Evolutionary conservation across 1,140 invertebrate genomes (phyloP).

Genomic region (Dendroctonus valens): DNA sequence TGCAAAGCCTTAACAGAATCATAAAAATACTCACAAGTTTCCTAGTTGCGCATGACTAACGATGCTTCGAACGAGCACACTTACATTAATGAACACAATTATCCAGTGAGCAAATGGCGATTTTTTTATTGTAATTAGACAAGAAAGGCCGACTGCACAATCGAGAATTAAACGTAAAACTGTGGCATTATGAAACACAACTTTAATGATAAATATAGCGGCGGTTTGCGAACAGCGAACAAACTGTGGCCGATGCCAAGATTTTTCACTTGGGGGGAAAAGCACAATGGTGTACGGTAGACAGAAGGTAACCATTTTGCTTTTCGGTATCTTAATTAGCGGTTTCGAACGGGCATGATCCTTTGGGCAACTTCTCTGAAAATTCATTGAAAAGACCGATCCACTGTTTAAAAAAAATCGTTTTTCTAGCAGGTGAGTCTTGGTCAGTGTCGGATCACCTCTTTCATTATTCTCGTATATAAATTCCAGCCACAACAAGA

Average conservation of each 20-base stretch:
- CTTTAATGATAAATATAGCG: constrained; percentile 28
- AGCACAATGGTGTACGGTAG: neutral
- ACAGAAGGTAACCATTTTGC: constrained; percentile 18
- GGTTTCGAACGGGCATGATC: neutral
- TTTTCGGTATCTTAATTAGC: constrained; percentile 21
- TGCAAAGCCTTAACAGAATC: too few relatives aligned
- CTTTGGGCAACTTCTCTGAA: too few relatives aligned
- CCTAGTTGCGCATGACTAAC: neutral
- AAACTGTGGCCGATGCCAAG: constrained; percentile 9
- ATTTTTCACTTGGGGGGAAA: constrained; percentile 26
- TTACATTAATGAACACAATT: too few relatives aligned
- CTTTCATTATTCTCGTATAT: too few relatives aligned
- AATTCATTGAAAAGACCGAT: too few relatives aligned
- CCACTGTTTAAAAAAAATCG: too few relatives aligned
- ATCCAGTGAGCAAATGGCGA: too few relatives aligned
- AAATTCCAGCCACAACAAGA: too few relatives aligned
- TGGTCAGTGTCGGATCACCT: too few relatives aligned
- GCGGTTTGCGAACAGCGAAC: constrained; percentile 10
- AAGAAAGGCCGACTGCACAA: constrained; percentile 1
- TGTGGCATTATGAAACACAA: constrained; percentile 30
- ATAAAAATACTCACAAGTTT: too few relatives aligned
- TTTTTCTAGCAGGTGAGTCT: too few relatives aligned
- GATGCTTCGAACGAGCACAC: neutral
- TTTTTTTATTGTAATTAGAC: too few relatives aligned
- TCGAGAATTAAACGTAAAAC: constrained; percentile 23